Evolutionary conservation across 2,797 vertebrate species (phyloP), one percentile per base, ranked within the genome.

Genomic region (Thamnophis elegans): DNA sequence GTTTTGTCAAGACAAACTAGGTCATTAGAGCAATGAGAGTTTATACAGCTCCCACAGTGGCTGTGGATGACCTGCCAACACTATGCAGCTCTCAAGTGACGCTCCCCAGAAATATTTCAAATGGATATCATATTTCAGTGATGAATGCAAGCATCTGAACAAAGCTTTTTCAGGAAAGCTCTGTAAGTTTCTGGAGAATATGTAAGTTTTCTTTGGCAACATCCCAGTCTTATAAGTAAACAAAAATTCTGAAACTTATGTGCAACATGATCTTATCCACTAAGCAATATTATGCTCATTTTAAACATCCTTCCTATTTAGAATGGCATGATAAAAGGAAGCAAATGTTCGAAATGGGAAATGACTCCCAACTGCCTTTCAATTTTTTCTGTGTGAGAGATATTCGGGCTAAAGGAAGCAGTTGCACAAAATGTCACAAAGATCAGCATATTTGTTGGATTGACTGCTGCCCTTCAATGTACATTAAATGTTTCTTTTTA

Each of bases 221-320:
- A 14, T 89, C 92, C 94, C 96, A 96, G 90, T 88, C 88, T 91
- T 91, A 87, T 89, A 93, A 95, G 94, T 94, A 96, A 94, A 96
- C 91, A 93, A 95, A 93, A 10, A 93, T 89, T 91, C 95, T 56
- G 65, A 95, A 90, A 89, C 87, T 92, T 62, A 90, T 73, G 95
- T n/a, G 91, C 73, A 91, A 6, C 28, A 92, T 90, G 92, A 56
- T 90, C 89, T 95, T 91, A 0, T 60, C 47, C 3, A 68, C 91
- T 92, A 92, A 92, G 53, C 56, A 94, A 95, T 94, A 91, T 89
- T 94, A 91, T 94, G 59, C 95, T 92, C 94, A 92, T 68, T 94
- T 82, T 65, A 92, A 90, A 94, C 95, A 89, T 55, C n/a, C 93
- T 95, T 87, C 82, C 93, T 90, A 60, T 87, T 87, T 91, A 59